Percentiles rank a stretch among this genome's conserved stretches.
phyloP scores from a whole-genome alignment of 2,888 invertebrate species.

The Druceiella hillmani region DNA sequence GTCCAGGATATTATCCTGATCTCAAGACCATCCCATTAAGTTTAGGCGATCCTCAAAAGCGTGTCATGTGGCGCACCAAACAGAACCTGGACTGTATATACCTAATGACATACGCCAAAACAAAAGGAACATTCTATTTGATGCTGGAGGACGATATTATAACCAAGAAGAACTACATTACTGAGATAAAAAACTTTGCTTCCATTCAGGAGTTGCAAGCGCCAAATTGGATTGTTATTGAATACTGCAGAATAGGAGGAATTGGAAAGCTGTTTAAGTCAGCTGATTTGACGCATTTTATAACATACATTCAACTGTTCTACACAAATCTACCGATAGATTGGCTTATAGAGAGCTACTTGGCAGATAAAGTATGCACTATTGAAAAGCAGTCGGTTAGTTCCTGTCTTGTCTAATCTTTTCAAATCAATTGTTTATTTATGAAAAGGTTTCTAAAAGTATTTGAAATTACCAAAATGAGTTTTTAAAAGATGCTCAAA shows the following conservation, averaged over 20 bases:
- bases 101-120: slow-evolving; percentile 89
- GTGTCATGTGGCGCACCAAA: slow-evolving; percentile 89
- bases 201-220: slow-evolving; percentile 24
- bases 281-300: slow-evolving; percentile 76
- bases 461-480: neutral
- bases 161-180: slow-evolving; percentile 77
- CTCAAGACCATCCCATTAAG: slow-evolving; percentile 70
- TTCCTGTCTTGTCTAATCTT: too few species aligned
- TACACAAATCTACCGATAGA: slow-evolving; percentile 95
- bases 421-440: slow-evolving; percentile 1
- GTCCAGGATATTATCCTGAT: slow-evolving; percentile 82
- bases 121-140: slow-evolving; percentile 83
- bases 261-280: slow-evolving; percentile 94
- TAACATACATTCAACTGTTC: slow-evolving; percentile 93
- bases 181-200: slow-evolving; percentile 39
- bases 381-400: slow-evolving; percentile 69
- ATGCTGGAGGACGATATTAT: slow-evolving; percentile 94
- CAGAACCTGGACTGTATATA: slow-evolving; percentile 93
- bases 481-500: too few species aligned
- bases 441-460: neutral
- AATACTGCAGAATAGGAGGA: slow-evolving; percentile 91
- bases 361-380: slow-evolving; percentile 85
- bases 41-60: slow-evolving; percentile 78
- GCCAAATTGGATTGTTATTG: slow-evolving; percentile 87
- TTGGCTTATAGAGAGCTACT: slow-evolving; percentile 88